Evolutionary conservation across 2,797 vertebrate species (phyloP).

Genomic region (Myoxocephalus aenaeus): DNA sequence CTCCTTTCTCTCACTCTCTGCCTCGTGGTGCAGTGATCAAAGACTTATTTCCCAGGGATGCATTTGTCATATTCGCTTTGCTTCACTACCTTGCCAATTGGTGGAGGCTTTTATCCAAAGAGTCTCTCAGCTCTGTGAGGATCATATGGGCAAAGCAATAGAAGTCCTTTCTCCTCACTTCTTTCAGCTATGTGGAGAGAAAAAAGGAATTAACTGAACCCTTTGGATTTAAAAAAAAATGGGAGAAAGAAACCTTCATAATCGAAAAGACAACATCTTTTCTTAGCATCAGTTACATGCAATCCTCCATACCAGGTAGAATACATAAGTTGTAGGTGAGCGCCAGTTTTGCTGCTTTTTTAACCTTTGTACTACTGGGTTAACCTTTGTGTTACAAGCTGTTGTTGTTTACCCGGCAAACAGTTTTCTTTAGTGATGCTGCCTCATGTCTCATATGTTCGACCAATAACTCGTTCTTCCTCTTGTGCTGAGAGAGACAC

Average conservation of each 20-base stretch:
- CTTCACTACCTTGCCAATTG: slow-evolving; percentile 18
- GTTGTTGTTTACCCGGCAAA: no score
- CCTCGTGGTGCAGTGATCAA: slow-evolving; percentile 47
- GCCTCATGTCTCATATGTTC: no score
- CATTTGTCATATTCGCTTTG: slow-evolving; percentile 39
- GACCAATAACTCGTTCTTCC: no score
- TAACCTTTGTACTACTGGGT: no score
- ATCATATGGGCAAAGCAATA: background rate
- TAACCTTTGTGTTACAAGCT: no score
- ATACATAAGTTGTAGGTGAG: no score
- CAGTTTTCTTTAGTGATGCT: no score
- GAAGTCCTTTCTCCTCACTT: background rate
- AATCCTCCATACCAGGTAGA: background rate
- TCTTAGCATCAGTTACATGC: background rate
- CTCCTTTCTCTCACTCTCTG: slow-evolving; percentile 11
- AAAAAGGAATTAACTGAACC: background rate
- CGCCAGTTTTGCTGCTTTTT: no score
- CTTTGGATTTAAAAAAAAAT: background rate
- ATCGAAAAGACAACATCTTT: background rate
- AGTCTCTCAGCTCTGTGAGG: background rate
- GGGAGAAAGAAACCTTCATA: background rate
- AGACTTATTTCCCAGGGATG: slow-evolving; percentile 42
- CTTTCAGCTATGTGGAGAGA: background rate
- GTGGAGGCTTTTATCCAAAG: slow-evolving; percentile 34
- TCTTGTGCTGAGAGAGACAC: no score